phyloP scores from a whole-genome alignment of 2,888 invertebrate genomes.

The Aricia artaxerxes region DNA sequence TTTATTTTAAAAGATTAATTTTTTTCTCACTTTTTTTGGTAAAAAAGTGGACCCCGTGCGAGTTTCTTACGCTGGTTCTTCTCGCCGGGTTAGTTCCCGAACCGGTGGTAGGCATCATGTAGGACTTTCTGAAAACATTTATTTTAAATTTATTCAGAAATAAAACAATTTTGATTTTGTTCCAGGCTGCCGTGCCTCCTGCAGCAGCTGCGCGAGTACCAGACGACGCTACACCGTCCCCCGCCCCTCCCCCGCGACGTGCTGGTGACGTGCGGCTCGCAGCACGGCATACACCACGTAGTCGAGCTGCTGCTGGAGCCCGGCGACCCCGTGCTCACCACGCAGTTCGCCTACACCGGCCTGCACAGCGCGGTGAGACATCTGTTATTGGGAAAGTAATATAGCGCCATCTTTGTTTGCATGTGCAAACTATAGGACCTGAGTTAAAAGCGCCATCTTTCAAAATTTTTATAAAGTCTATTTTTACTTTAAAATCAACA shows the following conservation, averaged over 20 bases:
- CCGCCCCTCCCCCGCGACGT: slow-evolving; percentile 82
- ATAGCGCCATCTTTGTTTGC: background rate
- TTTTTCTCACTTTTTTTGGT: too few species aligned
- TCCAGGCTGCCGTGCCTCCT: slow-evolving; percentile 80
- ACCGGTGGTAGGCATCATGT: too few species aligned
- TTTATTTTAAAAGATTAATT: too few species aligned
- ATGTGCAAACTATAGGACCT: background rate
- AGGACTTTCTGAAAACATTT: too few species aligned
- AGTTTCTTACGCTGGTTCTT: too few species aligned
- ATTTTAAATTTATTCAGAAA: too few species aligned
- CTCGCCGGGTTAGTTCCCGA: too few species aligned
- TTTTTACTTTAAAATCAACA: too few species aligned
- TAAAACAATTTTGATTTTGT: too few species aligned
- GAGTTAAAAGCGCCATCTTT: background rate
- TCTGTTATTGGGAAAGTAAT: background rate
- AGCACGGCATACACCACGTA: slow-evolving; percentile 88
- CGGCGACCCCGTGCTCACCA: slow-evolving; percentile 86
- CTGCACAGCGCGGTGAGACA: slow-evolving; percentile 82
- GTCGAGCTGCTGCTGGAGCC: slow-evolving; percentile 85
- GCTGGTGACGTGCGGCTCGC: slow-evolving; percentile 86
- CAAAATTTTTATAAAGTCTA: background rate
- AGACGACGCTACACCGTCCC: slow-evolving; percentile 83
- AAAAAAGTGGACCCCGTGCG: too few species aligned
- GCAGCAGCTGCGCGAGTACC: slow-evolving; percentile 82
- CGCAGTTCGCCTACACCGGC: slow-evolving; percentile 86